A percentile compares a stretch with the other conserved stretches of the same genome.
Conservation (phyloP, 2,797 vertebrate species). For the Monodelphis domestica region DNA sequence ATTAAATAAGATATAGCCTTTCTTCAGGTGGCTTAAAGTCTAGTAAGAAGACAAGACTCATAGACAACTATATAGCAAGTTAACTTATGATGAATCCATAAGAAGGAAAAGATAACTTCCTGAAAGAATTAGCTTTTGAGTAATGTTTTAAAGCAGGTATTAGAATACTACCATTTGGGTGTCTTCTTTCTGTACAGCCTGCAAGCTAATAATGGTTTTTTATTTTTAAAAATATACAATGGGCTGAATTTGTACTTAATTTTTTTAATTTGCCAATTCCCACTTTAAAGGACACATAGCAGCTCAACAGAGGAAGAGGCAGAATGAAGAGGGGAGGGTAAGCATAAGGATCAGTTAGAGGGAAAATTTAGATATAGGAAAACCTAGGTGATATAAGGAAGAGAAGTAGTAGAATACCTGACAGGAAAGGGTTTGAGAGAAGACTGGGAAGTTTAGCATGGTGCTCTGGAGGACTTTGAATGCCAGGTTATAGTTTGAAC, state of each 20-base stretch:
- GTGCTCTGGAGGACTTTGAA: neutral
- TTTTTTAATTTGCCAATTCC: neutral
- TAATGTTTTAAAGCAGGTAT: neutral
- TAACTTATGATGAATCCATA: neutral
- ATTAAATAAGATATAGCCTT: neutral
- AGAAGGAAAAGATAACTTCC: neutral
- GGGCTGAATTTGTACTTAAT: neutral
- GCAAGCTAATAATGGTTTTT: neutral
- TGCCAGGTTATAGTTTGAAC: neutral
- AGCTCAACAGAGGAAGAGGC: neutral
- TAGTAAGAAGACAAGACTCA: neutral
- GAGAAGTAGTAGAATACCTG: neutral
- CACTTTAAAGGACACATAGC: neutral
- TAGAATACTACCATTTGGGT: neutral
- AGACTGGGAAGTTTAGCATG: neutral
- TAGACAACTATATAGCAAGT: neutral
- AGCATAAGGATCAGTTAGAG: neutral
- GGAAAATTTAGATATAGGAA: neutral
- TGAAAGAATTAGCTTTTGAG: neutral
- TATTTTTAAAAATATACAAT: neutral
- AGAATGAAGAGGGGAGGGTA: neutral
- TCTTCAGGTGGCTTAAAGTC: neutral
- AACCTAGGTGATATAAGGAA: neutral
- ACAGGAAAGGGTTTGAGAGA: neutral
- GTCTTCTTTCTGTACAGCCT: neutral